Conservation (phyloP, 1,140 invertebrate genomes). For the Meloidogyne hapla region DNA sequence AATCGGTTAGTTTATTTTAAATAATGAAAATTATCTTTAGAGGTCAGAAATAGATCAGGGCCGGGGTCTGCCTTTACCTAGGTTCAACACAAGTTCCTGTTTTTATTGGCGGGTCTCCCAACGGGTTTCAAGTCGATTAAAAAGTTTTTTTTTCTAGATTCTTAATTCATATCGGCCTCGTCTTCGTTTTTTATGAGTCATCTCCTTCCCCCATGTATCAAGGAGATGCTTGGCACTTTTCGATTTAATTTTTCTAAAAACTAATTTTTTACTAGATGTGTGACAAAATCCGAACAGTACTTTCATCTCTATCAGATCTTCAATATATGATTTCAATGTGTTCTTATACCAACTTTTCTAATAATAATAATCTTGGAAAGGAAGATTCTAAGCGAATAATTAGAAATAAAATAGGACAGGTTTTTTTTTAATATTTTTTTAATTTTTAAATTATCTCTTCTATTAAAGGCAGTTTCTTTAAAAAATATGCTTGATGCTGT, state of each 20-base stretch:
- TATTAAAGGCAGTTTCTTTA: slow-evolving; percentile 27
- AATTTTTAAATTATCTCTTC: not conserved
- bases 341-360: slow-evolving; percentile 25
- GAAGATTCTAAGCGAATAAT: slow-evolving; percentile 39
- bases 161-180: no score
- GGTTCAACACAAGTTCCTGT: no score
- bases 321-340: slow-evolving; percentile 47
- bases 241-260: not conserved
- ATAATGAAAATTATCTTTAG: no score
- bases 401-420: slow-evolving; percentile 44
- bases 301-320: slow-evolving; percentile 40
- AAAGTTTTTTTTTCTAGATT: no score
- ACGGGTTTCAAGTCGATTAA: no score
- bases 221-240: no score
- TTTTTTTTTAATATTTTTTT: slow-evolving; percentile 13
- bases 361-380: not conserved
- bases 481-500: slow-evolving; percentile 28
- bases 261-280: slow-evolving; percentile 33
- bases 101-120: no score
- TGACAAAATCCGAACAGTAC: slow-evolving; percentile 33
- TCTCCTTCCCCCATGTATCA: no score
- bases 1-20: slow-evolving; percentile 36
- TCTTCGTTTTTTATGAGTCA: no score
- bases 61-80: no score
- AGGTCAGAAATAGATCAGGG: no score